Conservation (phyloP, 2,888 invertebrate species). For the Eupithecia subumbrata region DNA sequence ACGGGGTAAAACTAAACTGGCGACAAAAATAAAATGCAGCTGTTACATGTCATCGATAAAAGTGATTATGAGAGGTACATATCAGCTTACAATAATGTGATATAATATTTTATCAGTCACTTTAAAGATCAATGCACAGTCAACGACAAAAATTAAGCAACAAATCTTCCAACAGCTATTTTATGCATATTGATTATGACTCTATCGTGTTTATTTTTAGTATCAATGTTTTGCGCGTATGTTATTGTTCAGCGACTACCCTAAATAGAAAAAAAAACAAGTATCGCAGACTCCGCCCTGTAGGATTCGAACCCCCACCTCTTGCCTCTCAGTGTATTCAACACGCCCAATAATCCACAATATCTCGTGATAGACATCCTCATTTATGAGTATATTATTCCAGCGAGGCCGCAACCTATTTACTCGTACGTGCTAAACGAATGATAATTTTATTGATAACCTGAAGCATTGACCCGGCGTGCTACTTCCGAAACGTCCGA, state of each 20-base stretch:
- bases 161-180: too few relatives aligned
- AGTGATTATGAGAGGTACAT: too few relatives aligned
- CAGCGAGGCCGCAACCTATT: constrained; percentile 17
- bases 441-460: constrained; percentile 11
- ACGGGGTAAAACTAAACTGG: neutral
- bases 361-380: neutral
- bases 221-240: too few relatives aligned
- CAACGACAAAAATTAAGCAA: too few relatives aligned
- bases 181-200: too few relatives aligned
- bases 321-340: neutral
- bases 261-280: too few relatives aligned
- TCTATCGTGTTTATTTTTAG: too few relatives aligned
- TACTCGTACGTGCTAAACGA: neutral
- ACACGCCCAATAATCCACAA: neutral
- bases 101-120: too few relatives aligned
- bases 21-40: neutral
- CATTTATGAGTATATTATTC: neutral
- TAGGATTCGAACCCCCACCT: neutral
- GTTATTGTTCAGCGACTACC: too few relatives aligned
- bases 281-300: neutral
- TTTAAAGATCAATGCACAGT: too few relatives aligned
- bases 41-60: too few relatives aligned
- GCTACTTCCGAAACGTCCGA: neutral
- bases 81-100: too few relatives aligned
- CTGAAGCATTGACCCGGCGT: constrained; percentile 12